Conservation (phyloP, 2,888 invertebrate species). For the Mythimna vitellina region DNA sequence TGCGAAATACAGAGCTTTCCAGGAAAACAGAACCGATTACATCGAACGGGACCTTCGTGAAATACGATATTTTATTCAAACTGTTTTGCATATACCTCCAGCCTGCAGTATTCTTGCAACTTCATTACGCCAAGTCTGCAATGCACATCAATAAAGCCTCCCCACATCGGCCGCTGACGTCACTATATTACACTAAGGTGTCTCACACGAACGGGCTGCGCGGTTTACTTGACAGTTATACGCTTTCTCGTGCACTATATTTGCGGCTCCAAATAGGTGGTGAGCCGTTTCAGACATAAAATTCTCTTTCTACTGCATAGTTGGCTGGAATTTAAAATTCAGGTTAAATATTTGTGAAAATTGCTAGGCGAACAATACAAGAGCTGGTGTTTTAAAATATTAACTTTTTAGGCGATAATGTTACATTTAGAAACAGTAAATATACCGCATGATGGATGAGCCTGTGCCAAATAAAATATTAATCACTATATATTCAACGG, state of each 20-base stretch:
- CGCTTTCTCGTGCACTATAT: conserved; percentile 73
- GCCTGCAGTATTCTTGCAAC: conserved; percentile 52
- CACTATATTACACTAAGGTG: conserved; percentile 56
- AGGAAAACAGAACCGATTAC: conserved; percentile 54
- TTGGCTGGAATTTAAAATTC: neutral
- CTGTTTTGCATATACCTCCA: conserved; percentile 43
- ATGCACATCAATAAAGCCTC: conserved; percentile 58
- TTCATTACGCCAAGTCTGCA: conserved; percentile 57
- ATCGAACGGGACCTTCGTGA: conserved; percentile 28
- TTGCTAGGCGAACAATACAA: neutral
- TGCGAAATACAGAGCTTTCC: conserved; percentile 32
- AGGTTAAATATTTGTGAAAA: neutral
- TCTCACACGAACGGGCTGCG: conserved; percentile 65
- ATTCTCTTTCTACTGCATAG: conserved; percentile 12
- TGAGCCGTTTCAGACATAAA: conserved; percentile 8
- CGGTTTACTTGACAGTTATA: conserved; percentile 70
- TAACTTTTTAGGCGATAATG: conserved; percentile 7
- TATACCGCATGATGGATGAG: conserved; percentile 33
- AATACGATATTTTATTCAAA: conserved; percentile 53
- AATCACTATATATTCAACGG: conserved; percentile 1
- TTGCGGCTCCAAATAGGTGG: conserved; percentile 69
- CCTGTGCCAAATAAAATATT: conserved; percentile 7
- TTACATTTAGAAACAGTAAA: neutral
- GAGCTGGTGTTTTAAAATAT: neutral
- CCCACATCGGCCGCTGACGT: conserved; percentile 50